Base-by-base conservation (phyloP, 2,113 vertebrate species). In the Dinomys branickii region DNA sequence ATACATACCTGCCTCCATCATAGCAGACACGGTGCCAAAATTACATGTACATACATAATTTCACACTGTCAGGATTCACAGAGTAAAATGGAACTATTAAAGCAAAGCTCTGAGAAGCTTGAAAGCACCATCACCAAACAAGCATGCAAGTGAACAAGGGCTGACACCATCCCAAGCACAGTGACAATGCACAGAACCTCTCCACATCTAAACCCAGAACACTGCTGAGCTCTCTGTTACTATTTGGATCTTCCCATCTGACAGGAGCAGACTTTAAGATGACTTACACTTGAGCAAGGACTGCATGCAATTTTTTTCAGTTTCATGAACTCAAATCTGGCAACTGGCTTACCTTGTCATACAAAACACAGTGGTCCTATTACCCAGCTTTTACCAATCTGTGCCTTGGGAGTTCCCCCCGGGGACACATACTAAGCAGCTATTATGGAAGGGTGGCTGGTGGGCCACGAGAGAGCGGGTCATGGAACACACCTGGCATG, bases 371-470 rank as follows among this genome's bases (percentile, higher is more conserved):
- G 8, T 47, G 22, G 14, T 71, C 20, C 85, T 22, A 63, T 84
- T 75, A 95, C 77, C 14, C 75, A 61, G 56, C 13, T 90, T 89
- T 96, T 85, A 90, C 71, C 88, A 94, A 92, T 78, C 78, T 82
- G 12, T 86, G 56, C 86, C 85, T 61, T 93, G 56, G 50, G 81
- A 88, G 24, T 38, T 88, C 83, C 85, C 65, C 88, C 5, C n/a
- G n/a, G 83, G 69, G 44, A 54, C 30, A 5, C 12, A 50, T 58
- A 65, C 89, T 71, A 90, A 86, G 90, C 82, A 73, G 33, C 63
- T 67, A 35, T 41, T 59, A 95, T 63, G 78, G 38, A 88, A 59
- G 6, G 12, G 3, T 52, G 7, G 54, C 20, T 11, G 3, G 41
- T 14, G 17, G 30, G 19, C 61, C 82, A 61, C 35, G 73, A 63